Conservation (phyloP, 2,113 vertebrate genomes). For the Phrynocephalus versicolor region DNA sequence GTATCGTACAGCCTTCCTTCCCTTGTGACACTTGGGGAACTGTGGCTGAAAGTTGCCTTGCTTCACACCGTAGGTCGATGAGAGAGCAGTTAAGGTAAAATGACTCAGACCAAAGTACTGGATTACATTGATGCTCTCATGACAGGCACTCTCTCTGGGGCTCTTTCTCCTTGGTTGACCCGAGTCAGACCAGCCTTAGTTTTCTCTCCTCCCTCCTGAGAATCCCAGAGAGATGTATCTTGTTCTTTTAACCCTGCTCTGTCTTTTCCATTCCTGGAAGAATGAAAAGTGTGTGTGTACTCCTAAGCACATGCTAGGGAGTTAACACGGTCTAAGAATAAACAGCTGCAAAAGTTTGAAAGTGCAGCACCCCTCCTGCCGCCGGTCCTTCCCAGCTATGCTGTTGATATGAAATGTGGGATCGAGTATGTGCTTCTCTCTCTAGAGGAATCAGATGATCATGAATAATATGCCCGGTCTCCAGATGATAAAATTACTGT, state of each 20-base stretch:
- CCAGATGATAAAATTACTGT: background rate
- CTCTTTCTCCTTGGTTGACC: background rate
- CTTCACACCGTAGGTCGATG: background rate
- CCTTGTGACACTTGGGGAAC: background rate
- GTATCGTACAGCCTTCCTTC: background rate
- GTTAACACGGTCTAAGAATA: conserved; percentile 1
- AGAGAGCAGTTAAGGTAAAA: background rate
- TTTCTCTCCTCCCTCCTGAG: too few species aligned
- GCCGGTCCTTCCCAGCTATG: background rate
- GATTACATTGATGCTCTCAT: background rate
- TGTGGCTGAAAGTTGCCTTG: background rate
- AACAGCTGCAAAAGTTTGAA: background rate
- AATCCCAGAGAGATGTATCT: background rate
- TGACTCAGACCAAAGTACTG: background rate
- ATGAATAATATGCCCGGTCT: conserved; percentile 53
- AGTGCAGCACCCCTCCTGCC: too few species aligned
- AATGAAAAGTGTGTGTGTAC: background rate
- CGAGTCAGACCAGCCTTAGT: background rate
- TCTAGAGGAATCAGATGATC: conserved; percentile 23
- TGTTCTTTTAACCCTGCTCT: background rate
- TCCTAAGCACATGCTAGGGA: background rate
- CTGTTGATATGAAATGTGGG: background rate
- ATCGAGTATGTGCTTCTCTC: conserved; percentile 40
- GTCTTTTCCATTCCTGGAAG: conserved; percentile 9
- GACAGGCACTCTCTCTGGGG: background rate